Conservation (phyloP, 2,797 vertebrate genomes). For the Oreochromis grahami region DNA sequence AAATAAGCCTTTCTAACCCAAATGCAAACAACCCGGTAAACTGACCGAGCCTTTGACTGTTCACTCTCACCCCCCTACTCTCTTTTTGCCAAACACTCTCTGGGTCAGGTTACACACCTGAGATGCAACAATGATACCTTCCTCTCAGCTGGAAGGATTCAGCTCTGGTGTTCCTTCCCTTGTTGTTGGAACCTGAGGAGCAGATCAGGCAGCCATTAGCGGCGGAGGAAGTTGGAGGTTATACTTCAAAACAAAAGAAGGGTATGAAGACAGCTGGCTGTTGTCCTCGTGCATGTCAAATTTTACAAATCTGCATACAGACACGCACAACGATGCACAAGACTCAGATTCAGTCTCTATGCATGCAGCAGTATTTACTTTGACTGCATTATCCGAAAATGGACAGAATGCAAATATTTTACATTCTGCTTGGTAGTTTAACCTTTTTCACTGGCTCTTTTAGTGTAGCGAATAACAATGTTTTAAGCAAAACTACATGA, state of each 20-base stretch:
- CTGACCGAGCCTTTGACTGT: constrained; percentile 39
- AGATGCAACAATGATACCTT: constrained; percentile 39
- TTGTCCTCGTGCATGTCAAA: background rate
- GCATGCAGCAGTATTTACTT: background rate
- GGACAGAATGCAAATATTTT: background rate
- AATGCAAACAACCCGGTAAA: constrained; percentile 34
- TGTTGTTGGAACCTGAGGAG: constrained; percentile 60
- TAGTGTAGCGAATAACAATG: background rate
- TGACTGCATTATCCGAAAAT: background rate
- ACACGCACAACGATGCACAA: background rate
- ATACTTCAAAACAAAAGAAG: constrained; percentile 33
- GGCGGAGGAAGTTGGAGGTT: constrained; percentile 19
- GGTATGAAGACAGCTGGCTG: constrained; percentile 4
- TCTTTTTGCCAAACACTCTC: constrained; percentile 13
- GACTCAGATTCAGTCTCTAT: background rate
- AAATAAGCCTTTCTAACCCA: constrained; percentile 25
- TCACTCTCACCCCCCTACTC: constrained; percentile 48
- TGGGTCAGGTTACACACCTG: constrained; percentile 62
- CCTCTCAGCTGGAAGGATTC: constrained; percentile 41
- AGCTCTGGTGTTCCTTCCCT: constrained; percentile 53
- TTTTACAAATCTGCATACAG: background rate
- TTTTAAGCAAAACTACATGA: background rate
- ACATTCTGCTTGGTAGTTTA: background rate
- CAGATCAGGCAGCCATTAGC: constrained; percentile 8
- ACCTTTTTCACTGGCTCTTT: background rate